Conservation (phyloP, 2,113 vertebrate species). For the Callocephalon fimbriatum region DNA sequence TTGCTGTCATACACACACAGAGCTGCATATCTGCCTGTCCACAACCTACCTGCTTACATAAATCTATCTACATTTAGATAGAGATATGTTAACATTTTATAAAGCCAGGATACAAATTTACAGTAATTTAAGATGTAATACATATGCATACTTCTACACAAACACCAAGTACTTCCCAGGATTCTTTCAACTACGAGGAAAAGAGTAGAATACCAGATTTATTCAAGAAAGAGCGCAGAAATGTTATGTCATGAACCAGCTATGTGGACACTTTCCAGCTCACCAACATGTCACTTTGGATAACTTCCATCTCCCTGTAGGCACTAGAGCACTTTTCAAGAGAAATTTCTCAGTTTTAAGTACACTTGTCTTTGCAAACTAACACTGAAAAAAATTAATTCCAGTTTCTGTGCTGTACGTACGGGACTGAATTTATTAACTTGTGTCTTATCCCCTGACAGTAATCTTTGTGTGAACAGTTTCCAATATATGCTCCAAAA, state of each 20-base stretch:
- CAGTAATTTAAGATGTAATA: not conserved
- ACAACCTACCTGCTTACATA: not conserved
- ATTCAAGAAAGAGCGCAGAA: not conserved
- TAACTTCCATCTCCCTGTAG: constrained; percentile 1
- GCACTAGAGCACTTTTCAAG: not conserved
- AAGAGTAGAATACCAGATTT: not conserved
- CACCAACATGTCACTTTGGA: constrained; percentile 14
- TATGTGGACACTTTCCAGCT: constrained; percentile 21
- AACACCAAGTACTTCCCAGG: not conserved
- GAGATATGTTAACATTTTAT: not conserved
- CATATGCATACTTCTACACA: accelerated
- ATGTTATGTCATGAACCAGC: not conserved
- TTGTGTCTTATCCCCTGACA: not conserved
- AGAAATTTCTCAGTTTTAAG: constrained; percentile 38
- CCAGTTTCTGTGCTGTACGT: not conserved
- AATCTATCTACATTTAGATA: no score
- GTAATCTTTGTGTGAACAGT: not conserved
- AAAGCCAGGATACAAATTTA: not conserved
- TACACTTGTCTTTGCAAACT: constrained; percentile 5
- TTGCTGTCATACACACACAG: not conserved
- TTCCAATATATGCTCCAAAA: not conserved
- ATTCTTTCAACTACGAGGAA: not conserved
- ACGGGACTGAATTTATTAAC: not conserved
- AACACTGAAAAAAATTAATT: not conserved
- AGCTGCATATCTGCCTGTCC: not conserved